These are phyloP conservation scores for Epinotia bilunana DNA, from an alignment of 2,888 invertebrate species.

Conservation along the genomic window DNA sequence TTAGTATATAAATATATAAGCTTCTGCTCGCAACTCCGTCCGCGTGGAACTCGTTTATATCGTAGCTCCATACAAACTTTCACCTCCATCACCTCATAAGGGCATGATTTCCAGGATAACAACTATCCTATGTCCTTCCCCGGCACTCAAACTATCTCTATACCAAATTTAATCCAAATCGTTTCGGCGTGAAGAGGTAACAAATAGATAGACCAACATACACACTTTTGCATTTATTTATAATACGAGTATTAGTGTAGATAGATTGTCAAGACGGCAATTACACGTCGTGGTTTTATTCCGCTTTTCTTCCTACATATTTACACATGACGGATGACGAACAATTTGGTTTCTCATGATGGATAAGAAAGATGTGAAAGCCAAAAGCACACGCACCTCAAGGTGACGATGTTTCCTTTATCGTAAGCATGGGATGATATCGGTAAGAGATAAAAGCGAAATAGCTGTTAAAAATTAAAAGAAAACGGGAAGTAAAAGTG, in stretches of 20 bases:
- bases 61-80: no score
- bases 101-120: not conserved
- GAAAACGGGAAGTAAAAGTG: slow-evolving; percentile 41
- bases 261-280: not conserved
- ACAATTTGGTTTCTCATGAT: not conserved
- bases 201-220: no score
- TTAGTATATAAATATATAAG: no score
- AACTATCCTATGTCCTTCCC: not conserved
- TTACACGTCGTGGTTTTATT: not conserved
- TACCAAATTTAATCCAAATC: no score
- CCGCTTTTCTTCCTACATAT: not conserved
- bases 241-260: not conserved
- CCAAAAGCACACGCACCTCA: not conserved
- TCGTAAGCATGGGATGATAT: slow-evolving; percentile 6
- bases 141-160: no score
- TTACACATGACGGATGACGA: not conserved
- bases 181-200: no score
- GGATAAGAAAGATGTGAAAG: not conserved
- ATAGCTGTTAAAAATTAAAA: slow-evolving; percentile 42
- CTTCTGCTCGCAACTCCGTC: no score
- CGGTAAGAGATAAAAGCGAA: slow-evolving; percentile 31
- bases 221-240: no score
- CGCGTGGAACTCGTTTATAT: no score
- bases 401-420: not conserved
- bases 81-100: no score